Percentiles rank a stretch among this genome's conserved stretches.
These are phyloP conservation scores for Alectoris magna DNA, from an alignment of 2,797 vertebrate genomes.

Conservation along the genomic window DNA sequence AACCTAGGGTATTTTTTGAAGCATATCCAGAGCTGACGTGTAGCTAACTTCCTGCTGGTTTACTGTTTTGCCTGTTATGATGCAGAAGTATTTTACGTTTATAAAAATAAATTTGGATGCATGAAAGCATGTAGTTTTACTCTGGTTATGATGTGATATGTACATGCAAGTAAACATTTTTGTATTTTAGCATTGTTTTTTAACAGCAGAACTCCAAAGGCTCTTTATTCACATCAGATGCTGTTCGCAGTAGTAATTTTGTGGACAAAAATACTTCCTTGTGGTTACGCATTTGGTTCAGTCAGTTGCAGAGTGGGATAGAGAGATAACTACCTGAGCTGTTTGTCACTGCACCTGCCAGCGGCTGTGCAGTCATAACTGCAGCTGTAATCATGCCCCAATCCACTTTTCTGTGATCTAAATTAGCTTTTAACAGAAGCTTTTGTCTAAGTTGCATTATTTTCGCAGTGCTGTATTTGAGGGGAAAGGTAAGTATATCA, in stretches of 20 bases:
- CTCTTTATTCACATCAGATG: background rate
- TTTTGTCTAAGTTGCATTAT: background rate
- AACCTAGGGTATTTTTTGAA: background rate
- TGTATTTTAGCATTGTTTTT: background rate
- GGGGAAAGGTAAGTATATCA: background rate
- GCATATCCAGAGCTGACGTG: background rate
- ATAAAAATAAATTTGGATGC: background rate
- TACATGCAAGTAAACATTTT: background rate
- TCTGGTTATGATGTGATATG: background rate
- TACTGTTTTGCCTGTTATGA: background rate
- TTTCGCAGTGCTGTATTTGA: background rate
- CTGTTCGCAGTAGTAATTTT: background rate
- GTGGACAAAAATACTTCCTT: background rate
- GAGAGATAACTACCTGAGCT: background rate
- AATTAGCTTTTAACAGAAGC: background rate
- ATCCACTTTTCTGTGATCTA: background rate
- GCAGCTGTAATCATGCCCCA: background rate
- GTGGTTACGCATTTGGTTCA: background rate
- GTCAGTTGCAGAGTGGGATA: background rate
- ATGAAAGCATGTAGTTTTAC: background rate
- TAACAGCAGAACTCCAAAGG: background rate
- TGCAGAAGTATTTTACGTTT: accelerated
- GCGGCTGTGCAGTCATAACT: background rate
- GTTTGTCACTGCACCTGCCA: background rate
- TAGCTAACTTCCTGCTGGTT: background rate